Conservation (phyloP, 2,888 invertebrate species). For the Myathropa florea region DNA sequence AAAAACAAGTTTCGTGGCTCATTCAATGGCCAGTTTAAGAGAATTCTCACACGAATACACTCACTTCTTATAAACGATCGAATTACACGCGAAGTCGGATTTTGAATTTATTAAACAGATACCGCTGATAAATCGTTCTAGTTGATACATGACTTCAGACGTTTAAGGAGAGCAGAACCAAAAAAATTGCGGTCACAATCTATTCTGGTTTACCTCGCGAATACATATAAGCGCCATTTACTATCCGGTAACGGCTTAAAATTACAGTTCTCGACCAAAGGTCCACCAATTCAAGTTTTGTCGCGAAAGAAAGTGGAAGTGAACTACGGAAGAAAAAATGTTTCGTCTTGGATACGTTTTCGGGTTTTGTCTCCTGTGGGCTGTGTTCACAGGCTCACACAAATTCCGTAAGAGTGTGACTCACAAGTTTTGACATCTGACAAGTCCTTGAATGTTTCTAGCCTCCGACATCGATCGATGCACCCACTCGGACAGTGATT, state of each 20-base stretch:
- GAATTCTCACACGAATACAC: not conserved
- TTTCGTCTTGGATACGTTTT: not conserved
- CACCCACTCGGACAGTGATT: constrained; percentile 20
- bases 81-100: not conserved
- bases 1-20: not conserved
- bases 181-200: not conserved
- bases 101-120: not conserved
- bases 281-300: not conserved
- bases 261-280: not conserved
- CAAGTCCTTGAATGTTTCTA: not conserved
- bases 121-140: not conserved
- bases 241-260: not conserved
- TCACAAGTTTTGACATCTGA: not conserved
- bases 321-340: not conserved
- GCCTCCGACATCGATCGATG: constrained; percentile 44
- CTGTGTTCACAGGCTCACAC: not conserved
- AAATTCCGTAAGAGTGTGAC: constrained; percentile 29
- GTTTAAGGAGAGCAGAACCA: not conserved
- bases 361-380: not conserved
- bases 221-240: not conserved
- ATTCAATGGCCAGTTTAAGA: not conserved
- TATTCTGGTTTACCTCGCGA: not conserved
- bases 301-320: not conserved
- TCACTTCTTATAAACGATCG: not conserved
- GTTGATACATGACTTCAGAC: not conserved